Conservation (phyloP, 2,888 invertebrate genomes). For the Apamea crenata region DNA sequence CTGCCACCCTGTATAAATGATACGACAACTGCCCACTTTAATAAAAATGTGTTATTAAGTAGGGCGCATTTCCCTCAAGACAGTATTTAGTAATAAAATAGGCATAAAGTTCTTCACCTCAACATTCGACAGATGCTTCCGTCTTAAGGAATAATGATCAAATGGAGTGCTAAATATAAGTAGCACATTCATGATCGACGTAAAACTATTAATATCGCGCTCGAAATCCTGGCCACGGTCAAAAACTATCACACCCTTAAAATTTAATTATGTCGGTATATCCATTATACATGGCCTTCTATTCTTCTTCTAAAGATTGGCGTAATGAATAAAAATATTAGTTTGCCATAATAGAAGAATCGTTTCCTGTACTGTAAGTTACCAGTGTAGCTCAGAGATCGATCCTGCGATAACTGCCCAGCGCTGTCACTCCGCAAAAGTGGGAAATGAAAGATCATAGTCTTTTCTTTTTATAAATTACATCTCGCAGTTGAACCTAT, state of each 20-base stretch:
- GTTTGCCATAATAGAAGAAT: not conserved
- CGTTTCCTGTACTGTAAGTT: not conserved
- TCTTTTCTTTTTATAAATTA: too few relatives aligned
- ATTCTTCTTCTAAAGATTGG: not conserved
- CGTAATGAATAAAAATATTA: not conserved
- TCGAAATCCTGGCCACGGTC: not conserved
- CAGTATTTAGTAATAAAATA: not conserved
- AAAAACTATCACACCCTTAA: not conserved
- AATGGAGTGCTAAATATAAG: not conserved
- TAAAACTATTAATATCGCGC: not conserved
- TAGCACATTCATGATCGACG: not conserved
- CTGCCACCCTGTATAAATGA: not conserved
- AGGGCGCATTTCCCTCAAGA: not conserved
- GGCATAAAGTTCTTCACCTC: not conserved
- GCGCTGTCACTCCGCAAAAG: not conserved
- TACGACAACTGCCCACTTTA: not conserved
- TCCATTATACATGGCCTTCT: not conserved
- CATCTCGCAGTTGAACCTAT: too few relatives aligned
- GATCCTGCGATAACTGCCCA: not conserved
- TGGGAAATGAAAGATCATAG: not conserved
- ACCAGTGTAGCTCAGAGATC: not conserved
- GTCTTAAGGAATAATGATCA: not conserved
- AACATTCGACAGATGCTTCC: not conserved
- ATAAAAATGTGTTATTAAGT: not conserved
- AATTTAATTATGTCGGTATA: not conserved